Evolutionary conservation across 1,140 invertebrate species (phyloP).

Genomic region (Cecropterus lyciades): DNA sequence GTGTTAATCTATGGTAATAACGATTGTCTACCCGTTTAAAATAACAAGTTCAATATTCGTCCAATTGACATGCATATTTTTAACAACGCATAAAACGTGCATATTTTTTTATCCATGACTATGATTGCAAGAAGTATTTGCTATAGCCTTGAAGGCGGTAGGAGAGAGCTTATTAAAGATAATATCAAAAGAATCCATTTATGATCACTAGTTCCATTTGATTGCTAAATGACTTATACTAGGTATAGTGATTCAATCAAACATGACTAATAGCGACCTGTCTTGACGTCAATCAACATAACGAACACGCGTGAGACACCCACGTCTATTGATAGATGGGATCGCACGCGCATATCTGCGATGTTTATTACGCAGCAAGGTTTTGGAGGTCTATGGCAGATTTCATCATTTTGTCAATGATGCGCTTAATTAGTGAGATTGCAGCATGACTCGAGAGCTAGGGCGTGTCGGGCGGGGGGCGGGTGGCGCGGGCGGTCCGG

Average conservation of each 20-base stretch:
- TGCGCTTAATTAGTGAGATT: conserved; percentile 67
- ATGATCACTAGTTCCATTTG: background rate
- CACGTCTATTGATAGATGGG: conserved; percentile 7
- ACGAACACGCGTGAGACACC: conserved; percentile 12
- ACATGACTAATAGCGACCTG: conserved; percentile 14
- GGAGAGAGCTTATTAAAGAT: background rate
- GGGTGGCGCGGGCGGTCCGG: conserved; percentile 70
- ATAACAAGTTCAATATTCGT: no score
- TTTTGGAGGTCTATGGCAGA: background rate
- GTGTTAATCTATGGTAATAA: no score
- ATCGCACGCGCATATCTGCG: background rate
- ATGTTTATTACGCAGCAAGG: background rate
- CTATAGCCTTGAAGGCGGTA: no score
- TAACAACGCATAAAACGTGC: no score
- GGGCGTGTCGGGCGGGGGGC: conserved; percentile 75
- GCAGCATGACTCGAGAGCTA: conserved; percentile 57
- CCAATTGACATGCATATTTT: no score
- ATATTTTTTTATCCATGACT: no score
- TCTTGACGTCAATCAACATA: conserved; percentile 12
- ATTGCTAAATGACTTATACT: conserved; percentile 3
- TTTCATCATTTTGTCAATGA: conserved; percentile 13
- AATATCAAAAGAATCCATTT: background rate
- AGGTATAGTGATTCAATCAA: conserved; percentile 2
- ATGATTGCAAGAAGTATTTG: no score
- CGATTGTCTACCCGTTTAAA: no score